These are phyloP conservation scores for Mormyrops attenuatus DNA, from an alignment of 2,797 vertebrate species.

Conservation along the genomic window DNA sequence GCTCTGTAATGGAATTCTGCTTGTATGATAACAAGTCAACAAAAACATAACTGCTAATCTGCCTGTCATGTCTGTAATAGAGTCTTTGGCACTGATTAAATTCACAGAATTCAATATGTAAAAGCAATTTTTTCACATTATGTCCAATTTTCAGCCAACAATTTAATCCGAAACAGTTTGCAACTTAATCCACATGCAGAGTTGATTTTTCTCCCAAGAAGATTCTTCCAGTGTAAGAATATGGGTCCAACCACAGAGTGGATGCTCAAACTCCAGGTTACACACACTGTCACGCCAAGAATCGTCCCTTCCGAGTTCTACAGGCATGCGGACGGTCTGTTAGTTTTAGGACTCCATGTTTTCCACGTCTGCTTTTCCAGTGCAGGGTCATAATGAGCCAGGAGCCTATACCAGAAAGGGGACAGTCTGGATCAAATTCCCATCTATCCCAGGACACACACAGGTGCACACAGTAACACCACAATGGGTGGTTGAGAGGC, in stretches of 20 bases:
- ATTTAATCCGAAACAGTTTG: background rate
- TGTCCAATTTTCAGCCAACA: background rate
- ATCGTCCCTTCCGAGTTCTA: background rate
- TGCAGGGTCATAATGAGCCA: background rate
- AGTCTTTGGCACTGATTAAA: background rate
- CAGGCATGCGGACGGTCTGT: background rate
- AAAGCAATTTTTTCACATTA: background rate
- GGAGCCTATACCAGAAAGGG: background rate
- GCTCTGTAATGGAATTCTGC: background rate
- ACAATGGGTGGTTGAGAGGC: background rate
- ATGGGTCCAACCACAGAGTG: background rate
- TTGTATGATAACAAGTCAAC: background rate
- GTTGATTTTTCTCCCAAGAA: background rate
- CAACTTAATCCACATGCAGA: background rate
- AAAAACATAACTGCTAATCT: background rate
- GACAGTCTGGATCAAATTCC: background rate
- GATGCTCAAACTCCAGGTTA: background rate
- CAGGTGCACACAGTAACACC: background rate
- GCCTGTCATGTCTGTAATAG: background rate
- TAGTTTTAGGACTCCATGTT: background rate
- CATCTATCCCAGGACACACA: background rate
- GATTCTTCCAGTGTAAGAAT: background rate
- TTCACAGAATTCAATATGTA: background rate
- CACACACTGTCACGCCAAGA: background rate
- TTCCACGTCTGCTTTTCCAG: background rate